Evolutionary conservation across 2,888 invertebrate species (phyloP).

Genomic region (Leptopilina myrica): DNA sequence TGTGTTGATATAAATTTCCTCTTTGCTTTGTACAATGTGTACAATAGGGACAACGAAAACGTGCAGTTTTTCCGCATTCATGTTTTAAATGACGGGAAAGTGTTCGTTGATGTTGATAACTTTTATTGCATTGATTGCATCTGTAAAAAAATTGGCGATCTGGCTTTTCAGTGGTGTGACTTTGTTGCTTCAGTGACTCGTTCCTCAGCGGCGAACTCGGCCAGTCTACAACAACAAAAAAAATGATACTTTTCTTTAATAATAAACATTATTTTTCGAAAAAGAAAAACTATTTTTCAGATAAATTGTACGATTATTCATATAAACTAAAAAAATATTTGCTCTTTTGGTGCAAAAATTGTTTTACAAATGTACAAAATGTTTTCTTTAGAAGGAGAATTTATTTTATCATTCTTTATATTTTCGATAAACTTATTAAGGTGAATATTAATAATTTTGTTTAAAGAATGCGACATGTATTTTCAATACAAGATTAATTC

Average conservation of each 20-base stretch:
- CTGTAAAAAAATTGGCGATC: constrained; percentile 60
- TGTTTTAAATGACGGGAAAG: constrained; percentile 82
- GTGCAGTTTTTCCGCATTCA: constrained; percentile 85
- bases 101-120: constrained; percentile 65
- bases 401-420: too few relatives aligned
- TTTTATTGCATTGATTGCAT: constrained; percentile 64
- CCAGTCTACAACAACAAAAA: background rate
- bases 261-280: background rate
- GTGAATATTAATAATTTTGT: too few relatives aligned
- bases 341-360: too few relatives aligned
- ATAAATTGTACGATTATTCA: too few relatives aligned
- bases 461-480: too few relatives aligned
- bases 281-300: background rate
- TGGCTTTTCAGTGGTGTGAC: constrained; percentile 45
- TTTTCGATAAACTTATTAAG: too few relatives aligned
- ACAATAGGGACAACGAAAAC: constrained; percentile 86
- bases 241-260: background rate
- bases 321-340: too few relatives aligned
- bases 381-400: too few relatives aligned
- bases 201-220: background rate
- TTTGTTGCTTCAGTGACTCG: background rate
- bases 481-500: too few relatives aligned
- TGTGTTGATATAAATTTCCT: constrained; percentile 63
- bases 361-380: too few relatives aligned
- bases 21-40: constrained; percentile 79